These are phyloP conservation scores for Centropyge bicolor DNA, from an alignment of 2,797 vertebrate species.

Conservation along the genomic window DNA sequence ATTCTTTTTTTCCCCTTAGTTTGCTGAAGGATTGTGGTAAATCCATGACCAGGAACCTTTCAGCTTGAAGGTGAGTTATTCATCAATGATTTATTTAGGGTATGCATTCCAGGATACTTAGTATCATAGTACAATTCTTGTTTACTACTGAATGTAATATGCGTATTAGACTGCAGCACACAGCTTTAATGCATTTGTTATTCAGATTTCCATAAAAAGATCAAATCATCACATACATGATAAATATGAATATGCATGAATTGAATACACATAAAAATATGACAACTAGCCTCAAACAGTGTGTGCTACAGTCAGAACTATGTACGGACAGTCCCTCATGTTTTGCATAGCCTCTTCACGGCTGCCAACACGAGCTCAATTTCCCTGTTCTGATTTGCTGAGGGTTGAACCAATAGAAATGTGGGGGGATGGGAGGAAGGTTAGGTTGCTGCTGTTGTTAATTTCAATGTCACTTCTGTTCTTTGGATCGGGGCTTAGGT, in stretches of 20 bases:
- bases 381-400: conserved; percentile 78
- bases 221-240: conserved; percentile 7
- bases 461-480: conserved; percentile 63
- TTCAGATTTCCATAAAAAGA: conserved; percentile 6
- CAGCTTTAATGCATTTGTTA: conserved; percentile 20
- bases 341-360: conserved; percentile 79
- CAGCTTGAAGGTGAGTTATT: conserved; percentile 68
- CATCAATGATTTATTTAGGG: conserved; percentile 16
- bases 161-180: conserved; percentile 29
- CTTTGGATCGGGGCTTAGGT: conserved; percentile 52
- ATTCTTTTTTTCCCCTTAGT: conserved; percentile 40
- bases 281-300: conserved; percentile 56
- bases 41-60: conserved; percentile 62
- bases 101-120: not conserved
- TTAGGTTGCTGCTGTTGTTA: conserved; percentile 72
- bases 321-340: conserved; percentile 63
- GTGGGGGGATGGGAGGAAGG: conserved; percentile 78
- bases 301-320: conserved; percentile 51
- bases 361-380: conserved; percentile 78
- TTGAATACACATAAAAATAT: conserved; percentile 4
- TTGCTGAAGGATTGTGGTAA: conserved; percentile 51
- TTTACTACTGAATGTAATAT: conserved; percentile 36
- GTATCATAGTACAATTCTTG: conserved; percentile 6
- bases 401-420: conserved; percentile 76
- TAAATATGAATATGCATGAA: not conserved